These are phyloP conservation scores for Antennarius maculatus DNA, from an alignment of 2,797 vertebrate species.

Conservation along the genomic window DNA sequence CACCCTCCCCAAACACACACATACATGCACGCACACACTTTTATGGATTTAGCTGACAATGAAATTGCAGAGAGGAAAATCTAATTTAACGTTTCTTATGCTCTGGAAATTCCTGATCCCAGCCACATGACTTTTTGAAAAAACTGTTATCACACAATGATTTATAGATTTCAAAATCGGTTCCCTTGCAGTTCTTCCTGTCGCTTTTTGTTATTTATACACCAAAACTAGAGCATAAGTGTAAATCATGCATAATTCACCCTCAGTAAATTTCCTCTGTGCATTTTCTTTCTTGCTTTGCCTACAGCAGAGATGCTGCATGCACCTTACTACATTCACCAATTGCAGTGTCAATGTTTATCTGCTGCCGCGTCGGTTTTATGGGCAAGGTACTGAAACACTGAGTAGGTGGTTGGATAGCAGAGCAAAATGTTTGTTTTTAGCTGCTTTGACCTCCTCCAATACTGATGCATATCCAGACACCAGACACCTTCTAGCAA, in stretches of 20 bases:
- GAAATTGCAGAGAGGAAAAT: constrained; percentile 69
- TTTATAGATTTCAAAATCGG: constrained; percentile 57
- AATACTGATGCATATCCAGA: too few species aligned
- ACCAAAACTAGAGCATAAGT: constrained; percentile 52
- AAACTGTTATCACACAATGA: constrained; percentile 63
- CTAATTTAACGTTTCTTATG: constrained; percentile 63
- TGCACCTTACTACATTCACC: too few species aligned
- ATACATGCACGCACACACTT: constrained; percentile 28
- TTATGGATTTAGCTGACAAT: constrained; percentile 57
- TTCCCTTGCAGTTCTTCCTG: constrained; percentile 35
- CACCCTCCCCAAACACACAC: not conserved
- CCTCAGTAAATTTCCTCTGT: constrained; percentile 19
- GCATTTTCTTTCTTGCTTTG: constrained; percentile 10
- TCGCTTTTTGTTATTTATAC: constrained; percentile 43
- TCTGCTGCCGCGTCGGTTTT: too few species aligned
- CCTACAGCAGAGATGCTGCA: not conserved
- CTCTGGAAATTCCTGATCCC: constrained; percentile 68
- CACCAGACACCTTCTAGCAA: too few species aligned
- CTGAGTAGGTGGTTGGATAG: too few species aligned
- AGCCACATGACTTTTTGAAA: constrained; percentile 48
- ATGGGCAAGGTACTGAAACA: too few species aligned
- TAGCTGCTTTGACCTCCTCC: too few species aligned
- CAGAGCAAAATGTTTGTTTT: too few species aligned
- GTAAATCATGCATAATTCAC: constrained; percentile 44
- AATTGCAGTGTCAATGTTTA: too few species aligned